Base-by-base conservation (phyloP, 2,113 vertebrate genomes). In the Neogale vison region DNA sequence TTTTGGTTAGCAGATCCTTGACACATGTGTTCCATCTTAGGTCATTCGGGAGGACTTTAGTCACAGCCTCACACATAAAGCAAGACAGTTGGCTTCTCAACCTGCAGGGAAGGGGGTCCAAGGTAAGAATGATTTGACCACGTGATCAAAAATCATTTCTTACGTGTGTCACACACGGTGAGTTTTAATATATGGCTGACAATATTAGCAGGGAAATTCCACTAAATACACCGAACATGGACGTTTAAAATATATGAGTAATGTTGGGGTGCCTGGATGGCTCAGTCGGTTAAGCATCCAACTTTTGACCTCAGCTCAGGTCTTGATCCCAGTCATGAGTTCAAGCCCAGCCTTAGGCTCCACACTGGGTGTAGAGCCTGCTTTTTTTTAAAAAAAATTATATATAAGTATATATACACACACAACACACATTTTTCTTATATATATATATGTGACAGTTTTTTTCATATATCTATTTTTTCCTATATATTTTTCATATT, bases 41-140 rank as follows among this genome's bases (percentile, higher is more conserved):
- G 55, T 98, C 93, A 88, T 99, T 79, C 96, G 97, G 63, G 98
- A 99, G 96, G 99, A 99, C 96, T 98, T 99, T 63, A 98, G 79
- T 90, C 98, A 97, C 81, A 55, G 81, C 0, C 94, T 98, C 55
- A 82, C 97, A n/a, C 95, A 93, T 63, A 95, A 90, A 91, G 98
- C 97, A 97, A 98, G 80, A 91, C 45, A 96, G 10, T 65, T 90
- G 57, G 86, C 65, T 6, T 82, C 72, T 65, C 97, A 12, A 4
- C 72, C 96, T 86, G 85, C 90, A 86, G 65, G 95, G 21, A 98
- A 95, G 61, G 45, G 81, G 45, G 86, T 80, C 31, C 86, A 93
- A 97, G 99, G 99, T 99, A 98, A 97, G 90, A 61, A 61, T 15
- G 42, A n/a, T 34, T 71, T 87, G 59, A 90, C 80, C 31, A 12